Evolutionary conservation across 2,888 invertebrate species (phyloP).

Genomic region (Polydrusus tereticollis): DNA sequence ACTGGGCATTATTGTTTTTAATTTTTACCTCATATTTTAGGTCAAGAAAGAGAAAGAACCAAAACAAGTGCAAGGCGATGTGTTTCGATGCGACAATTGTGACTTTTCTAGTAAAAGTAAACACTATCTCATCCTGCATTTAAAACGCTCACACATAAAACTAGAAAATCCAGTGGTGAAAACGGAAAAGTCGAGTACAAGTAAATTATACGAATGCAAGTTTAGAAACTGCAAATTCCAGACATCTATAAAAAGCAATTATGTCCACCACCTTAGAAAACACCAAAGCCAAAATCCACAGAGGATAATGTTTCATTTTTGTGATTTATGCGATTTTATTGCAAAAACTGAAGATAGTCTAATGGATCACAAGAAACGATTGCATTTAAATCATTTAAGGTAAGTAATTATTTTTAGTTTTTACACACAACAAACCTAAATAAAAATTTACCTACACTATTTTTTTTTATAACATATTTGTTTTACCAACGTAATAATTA

Average conservation of each 20-base stretch:
- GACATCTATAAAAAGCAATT: constrained; percentile 40
- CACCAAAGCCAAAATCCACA: constrained; percentile 40
- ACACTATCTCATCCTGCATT: constrained; percentile 43
- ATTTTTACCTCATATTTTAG: constrained; percentile 5
- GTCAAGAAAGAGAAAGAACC: constrained; percentile 33
- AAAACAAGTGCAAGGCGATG: constrained; percentile 13
- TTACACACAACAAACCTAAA: too few species aligned
- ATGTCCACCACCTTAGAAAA: constrained; percentile 35
- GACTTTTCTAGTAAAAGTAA: constrained; percentile 44
- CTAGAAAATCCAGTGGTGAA: constrained; percentile 6
- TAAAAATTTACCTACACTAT: too few species aligned
- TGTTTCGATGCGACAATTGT: constrained; percentile 41
- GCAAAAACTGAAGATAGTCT: constrained; percentile 38
- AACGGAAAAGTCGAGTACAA: constrained; percentile 4
- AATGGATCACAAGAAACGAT: constrained; percentile 28
- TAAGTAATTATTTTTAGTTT: too few species aligned
- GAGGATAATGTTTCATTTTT: constrained; percentile 40
- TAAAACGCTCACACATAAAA: constrained; percentile 37
- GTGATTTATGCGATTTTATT: constrained; percentile 45
- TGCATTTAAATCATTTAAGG: constrained; percentile 34
- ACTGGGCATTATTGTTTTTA: not conserved
- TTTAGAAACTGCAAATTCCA: constrained; percentile 41
- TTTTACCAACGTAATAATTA: too few species aligned
- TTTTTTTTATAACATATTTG: too few species aligned
- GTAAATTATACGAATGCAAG: constrained; percentile 34